A percentile compares a stretch with the other conserved stretches of the same genome.
Conservation (phyloP, 2,888 invertebrate species). For the Metallyticus violacea region DNA sequence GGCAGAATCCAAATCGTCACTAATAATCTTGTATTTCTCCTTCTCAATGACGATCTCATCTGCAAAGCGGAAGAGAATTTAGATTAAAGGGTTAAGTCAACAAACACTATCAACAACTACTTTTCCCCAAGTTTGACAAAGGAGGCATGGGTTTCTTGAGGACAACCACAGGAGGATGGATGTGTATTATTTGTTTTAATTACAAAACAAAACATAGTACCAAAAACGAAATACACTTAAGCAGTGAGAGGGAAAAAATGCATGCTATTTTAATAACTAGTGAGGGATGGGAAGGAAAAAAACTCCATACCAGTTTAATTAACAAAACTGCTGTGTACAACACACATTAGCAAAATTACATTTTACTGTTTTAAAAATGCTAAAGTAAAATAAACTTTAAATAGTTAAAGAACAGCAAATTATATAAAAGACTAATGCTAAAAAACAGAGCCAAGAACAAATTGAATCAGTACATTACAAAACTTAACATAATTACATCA, state of each 20-base stretch:
- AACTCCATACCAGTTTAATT: not conserved
- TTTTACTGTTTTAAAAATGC: not conserved
- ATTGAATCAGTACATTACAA: not conserved
- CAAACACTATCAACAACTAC: not conserved
- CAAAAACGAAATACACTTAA: not conserved
- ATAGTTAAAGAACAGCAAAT: not conserved
- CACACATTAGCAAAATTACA: not conserved
- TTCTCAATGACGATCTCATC: slow-evolving; percentile 95
- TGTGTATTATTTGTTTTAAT: not conserved
- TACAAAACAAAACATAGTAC: not conserved
- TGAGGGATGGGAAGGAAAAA: not conserved
- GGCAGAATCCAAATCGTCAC: slow-evolving; percentile 99
- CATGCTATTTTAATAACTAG: not conserved
- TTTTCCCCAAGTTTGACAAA: slow-evolving; percentile 26
- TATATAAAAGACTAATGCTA: not conserved
- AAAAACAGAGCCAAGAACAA: not conserved
- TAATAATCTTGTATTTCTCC: slow-evolving; percentile 99
- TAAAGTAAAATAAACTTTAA: not conserved
- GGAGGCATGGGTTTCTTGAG: not conserved
- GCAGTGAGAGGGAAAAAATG: not conserved
- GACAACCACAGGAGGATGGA: not conserved
- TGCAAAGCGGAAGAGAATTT: slow-evolving; percentile 49
- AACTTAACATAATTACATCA: not conserved
- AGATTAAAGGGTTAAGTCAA: slow-evolving; percentile 6
- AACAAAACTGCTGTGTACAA: not conserved